These are phyloP conservation scores for Poeciliopsis occidentalis DNA, from an alignment of 2,113 vertebrate genomes.

Conservation along the genomic window DNA sequence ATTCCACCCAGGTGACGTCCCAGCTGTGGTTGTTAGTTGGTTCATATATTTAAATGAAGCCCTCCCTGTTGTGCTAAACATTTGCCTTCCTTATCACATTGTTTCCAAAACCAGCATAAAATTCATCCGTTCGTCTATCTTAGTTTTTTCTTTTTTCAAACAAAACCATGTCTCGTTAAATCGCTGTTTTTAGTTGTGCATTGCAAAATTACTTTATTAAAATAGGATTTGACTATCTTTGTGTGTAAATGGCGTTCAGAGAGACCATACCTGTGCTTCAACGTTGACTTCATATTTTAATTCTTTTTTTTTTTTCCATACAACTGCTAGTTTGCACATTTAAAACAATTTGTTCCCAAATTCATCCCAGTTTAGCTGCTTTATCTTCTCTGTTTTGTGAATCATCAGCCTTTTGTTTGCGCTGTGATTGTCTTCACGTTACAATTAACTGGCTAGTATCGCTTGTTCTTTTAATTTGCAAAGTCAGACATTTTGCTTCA, in stretches of 20 bases:
- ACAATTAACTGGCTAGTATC: constrained; percentile 58
- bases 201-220: not conserved
- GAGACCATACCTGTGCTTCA: constrained; percentile 23
- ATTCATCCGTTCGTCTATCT: constrained; percentile 24
- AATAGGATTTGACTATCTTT: not conserved
- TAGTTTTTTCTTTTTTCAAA: too few relatives aligned
- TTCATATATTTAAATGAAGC: not conserved
- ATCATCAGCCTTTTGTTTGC: constrained; percentile 47
- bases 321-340: constrained; percentile 32
- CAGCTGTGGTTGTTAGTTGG: not conserved
- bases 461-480: constrained; percentile 6
- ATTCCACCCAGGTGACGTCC: constrained; percentile 1
- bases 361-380: constrained; percentile 33
- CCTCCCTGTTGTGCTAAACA: not conserved
- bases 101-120: not conserved
- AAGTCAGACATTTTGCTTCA: constrained; percentile 50
- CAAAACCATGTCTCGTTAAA: too few relatives aligned
- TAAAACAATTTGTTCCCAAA: constrained; percentile 53
- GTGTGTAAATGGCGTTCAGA: constrained; percentile 26
- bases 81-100: too few relatives aligned
- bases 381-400: constrained; percentile 32
- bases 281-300: constrained; percentile 41
- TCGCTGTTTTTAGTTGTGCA: not conserved
- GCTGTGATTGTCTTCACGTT: constrained; percentile 43
- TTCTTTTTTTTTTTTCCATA: constrained; percentile 23